phyloP scores from a whole-genome alignment of 2,888 invertebrate genomes.

The Stenotaenia linearis region DNA sequence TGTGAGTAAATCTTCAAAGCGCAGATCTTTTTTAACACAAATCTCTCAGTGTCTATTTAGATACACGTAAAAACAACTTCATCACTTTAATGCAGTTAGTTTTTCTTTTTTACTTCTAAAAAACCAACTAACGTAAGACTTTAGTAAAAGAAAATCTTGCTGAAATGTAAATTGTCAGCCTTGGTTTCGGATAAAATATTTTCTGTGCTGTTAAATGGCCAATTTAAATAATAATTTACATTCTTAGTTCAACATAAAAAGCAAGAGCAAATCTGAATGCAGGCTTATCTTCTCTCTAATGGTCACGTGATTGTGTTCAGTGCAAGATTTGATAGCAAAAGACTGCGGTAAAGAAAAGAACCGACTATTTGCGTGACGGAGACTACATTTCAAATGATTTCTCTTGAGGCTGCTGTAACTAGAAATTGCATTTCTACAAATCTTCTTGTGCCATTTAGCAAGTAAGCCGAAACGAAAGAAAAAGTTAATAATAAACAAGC shows the following conservation, averaged over 20 bases:
- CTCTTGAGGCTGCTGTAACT: neutral
- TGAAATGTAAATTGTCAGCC: conserved; percentile 10
- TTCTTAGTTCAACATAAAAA: neutral
- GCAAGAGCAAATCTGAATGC: conserved; percentile 16
- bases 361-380: neutral
- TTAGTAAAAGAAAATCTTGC: neutral
- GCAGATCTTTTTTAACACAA: no score
- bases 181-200: neutral
- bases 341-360: neutral
- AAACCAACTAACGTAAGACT: neutral
- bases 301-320: conserved; percentile 17
- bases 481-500: neutral
- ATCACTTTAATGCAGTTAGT: no score
- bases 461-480: neutral
- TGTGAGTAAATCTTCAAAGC: no score
- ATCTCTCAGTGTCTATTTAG: no score
- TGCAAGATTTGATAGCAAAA: neutral
- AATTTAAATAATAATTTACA: conserved; percentile 20
- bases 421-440: conserved; percentile 16
- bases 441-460: neutral
- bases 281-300: neutral
- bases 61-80: no score
- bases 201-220: neutral
- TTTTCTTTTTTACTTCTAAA: neutral
- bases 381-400: conserved; percentile 7